phyloP scores from a whole-genome alignment of 2,888 invertebrate species.

The Salticus scenicus region DNA sequence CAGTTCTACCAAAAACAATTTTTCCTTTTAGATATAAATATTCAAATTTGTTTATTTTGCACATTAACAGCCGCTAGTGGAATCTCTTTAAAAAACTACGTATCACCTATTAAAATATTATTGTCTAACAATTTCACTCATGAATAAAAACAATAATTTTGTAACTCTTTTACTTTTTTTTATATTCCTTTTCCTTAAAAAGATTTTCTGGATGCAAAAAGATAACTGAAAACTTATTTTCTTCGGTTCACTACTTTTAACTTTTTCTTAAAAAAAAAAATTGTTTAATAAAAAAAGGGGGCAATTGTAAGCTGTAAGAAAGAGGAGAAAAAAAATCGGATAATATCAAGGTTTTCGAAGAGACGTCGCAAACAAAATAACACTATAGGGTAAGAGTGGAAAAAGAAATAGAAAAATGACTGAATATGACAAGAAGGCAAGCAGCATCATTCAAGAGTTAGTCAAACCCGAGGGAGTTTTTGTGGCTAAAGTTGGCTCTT shows the following conservation, averaged over 20 bases:
- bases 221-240: background rate
- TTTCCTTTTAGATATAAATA: too few relatives aligned
- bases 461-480: constrained; percentile 46
- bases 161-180: background rate
- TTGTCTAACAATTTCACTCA: too few relatives aligned
- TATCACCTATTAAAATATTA: too few relatives aligned
- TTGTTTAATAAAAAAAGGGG: constrained; percentile 27
- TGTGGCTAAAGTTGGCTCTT: constrained; percentile 52
- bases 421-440: constrained; percentile 61
- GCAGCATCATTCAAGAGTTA: constrained; percentile 44
- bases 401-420: constrained; percentile 25
- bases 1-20: too few relatives aligned
- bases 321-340: constrained; percentile 18
- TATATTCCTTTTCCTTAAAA: background rate
- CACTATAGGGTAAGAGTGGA: background rate
- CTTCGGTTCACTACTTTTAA: background rate
- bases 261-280: background rate
- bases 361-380: constrained; percentile 17
- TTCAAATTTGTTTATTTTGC: too few relatives aligned
- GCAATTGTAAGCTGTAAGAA: constrained; percentile 9
- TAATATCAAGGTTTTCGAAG: constrained; percentile 15
- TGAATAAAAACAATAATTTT: too few relatives aligned
- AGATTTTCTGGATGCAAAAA: background rate
- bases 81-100: too few relatives aligned
- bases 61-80: too few relatives aligned